Conservation (phyloP, 2,797 vertebrate species). For the Anguilla anguilla region DNA sequence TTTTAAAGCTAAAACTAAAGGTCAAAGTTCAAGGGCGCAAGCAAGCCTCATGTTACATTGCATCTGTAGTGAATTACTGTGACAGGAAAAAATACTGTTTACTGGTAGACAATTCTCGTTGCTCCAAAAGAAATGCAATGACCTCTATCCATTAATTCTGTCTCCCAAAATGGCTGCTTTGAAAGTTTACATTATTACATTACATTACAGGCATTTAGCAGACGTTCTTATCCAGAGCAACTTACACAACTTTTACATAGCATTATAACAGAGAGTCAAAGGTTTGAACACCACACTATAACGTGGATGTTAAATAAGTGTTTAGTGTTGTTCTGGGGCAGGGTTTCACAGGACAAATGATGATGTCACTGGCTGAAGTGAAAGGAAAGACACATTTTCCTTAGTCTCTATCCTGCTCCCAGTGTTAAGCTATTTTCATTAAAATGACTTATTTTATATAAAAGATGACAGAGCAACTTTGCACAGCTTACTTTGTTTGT, state of each 20-base stretch:
- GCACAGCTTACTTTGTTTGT: neutral
- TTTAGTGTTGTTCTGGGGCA: neutral
- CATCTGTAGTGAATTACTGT: conserved; percentile 27
- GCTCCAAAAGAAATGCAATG: neutral
- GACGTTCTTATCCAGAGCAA: no score
- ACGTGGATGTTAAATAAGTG: neutral
- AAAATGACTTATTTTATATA: neutral
- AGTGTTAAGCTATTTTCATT: neutral
- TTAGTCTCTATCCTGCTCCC: neutral
- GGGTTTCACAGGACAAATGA: neutral
- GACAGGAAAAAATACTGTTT: neutral
- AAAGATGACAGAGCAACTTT: neutral
- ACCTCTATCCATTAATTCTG: neutral
- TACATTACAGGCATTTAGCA: no score
- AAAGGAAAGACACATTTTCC: neutral
- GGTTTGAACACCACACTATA: neutral
- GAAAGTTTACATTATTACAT: neutral
- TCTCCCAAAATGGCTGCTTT: neutral
- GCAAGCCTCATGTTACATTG: conserved; percentile 27
- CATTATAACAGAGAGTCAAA: neutral
- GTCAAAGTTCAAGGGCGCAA: conserved; percentile 20
- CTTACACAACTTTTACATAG: no score
- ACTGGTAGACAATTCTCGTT: neutral
- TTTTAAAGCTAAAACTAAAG: conserved; percentile 11
- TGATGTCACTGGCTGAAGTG: neutral